Evolutionary conservation across 2,888 invertebrate genomes (phyloP).

Genomic region (Sepioteuthis lessoniana): DNA sequence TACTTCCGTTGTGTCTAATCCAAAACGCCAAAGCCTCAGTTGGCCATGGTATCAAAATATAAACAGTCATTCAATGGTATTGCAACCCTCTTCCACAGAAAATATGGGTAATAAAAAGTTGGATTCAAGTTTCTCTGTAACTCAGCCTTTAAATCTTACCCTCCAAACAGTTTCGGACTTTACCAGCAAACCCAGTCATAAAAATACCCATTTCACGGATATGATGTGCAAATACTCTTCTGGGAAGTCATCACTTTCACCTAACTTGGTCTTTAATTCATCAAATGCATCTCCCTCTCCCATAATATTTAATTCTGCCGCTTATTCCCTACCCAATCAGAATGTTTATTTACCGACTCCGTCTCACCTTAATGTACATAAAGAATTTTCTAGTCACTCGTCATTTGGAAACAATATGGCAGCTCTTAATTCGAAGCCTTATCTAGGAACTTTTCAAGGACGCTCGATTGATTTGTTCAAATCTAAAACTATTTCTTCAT

Average conservation of each 20-base stretch:
- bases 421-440: not conserved
- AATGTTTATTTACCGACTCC: not conserved
- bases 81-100: not conserved
- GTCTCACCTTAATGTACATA: not conserved
- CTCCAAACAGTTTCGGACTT: not conserved
- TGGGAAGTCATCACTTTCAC: not conserved
- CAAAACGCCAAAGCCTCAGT: not conserved
- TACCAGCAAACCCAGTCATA: not conserved
- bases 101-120: not conserved
- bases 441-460: not conserved
- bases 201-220: not conserved
- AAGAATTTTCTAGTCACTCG: not conserved
- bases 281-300: not conserved
- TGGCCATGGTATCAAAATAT: not conserved
- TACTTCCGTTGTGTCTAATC: not conserved
- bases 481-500: not conserved
- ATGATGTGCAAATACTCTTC: not conserved
- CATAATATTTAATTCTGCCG: slow-evolving; percentile 33
- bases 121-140: not conserved
- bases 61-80: not conserved
- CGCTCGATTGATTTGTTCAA: not conserved
- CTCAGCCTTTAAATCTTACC: not conserved
- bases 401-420: not conserved
- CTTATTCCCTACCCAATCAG: not conserved
- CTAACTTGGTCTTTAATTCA: not conserved